Base-by-base conservation (phyloP, 2,888 invertebrate species). In the Brenthis hecate region DNA sequence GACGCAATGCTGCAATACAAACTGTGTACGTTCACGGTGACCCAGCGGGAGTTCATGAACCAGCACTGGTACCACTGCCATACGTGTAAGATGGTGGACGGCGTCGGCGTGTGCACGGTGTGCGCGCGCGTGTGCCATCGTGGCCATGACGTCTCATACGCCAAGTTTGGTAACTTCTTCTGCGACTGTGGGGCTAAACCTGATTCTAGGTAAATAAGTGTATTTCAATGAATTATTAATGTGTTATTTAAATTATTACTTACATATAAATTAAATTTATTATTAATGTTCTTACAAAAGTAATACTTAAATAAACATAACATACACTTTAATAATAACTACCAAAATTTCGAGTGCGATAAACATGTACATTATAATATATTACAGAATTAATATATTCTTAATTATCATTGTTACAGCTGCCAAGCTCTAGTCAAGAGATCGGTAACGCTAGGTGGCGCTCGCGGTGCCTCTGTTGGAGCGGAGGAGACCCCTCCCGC, bases 31-130 rank as follows among this genome's bases (percentile, higher is more conserved):
- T 99, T 98, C 90, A 98, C 98, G 6, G 95, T 98, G 66, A 99
- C 99, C 0, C 98, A 98, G 84, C 98, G 98, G 81, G 99, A 99
- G 87, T 99, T 98, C 85, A 98, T 98, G 97, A 98, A 98, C 89
- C 99, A 97, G 83, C 98, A 98, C 85, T 98, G 99, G 99, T 99
- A 99, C 91, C 99, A 99, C 89, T 99, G 99, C 85, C 99, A 99
- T 90, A 99, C 99, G 0, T 99, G 99, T 88, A 97, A 97, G 85
- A 99, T 99, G 99, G 96, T 99, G 69, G 99, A 99, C 85, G 98
- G 99, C 8, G 98, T 99, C 1, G 99, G 99, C 0, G 99, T 99
- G 43, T 99, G 99, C 86, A 98, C 98, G 0, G 97, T 99, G 16
- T 99, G 99, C 91, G 99, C 99, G 0, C 94, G 98, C 66, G 99